Evolutionary conservation across 2,797 vertebrate species (phyloP).

Genomic region (Alectoris magna): DNA sequence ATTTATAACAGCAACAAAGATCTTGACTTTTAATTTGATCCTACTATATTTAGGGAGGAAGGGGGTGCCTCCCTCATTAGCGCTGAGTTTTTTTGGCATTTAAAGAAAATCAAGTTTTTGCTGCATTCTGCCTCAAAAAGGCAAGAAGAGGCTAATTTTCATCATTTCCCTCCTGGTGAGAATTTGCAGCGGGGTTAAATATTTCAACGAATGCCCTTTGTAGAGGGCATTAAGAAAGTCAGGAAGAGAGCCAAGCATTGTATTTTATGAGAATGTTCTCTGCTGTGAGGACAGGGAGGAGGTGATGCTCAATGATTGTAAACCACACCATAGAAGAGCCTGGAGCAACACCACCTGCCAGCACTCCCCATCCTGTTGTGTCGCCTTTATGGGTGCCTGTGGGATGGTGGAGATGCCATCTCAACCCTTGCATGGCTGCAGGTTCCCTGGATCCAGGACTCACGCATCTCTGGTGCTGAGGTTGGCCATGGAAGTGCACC

Average conservation of each 20-base stretch:
- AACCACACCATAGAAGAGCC: rapidly evolving
- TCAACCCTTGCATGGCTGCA: background rate
- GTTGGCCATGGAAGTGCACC: background rate
- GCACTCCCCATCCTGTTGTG: background rate
- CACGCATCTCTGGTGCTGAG: background rate
- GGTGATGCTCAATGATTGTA: rapidly evolving
- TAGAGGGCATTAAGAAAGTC: background rate
- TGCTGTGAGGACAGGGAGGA: background rate
- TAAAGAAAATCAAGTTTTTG: background rate
- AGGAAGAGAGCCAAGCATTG: background rate
- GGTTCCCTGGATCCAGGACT: background rate
- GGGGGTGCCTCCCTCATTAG: background rate
- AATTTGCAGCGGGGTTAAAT: background rate
- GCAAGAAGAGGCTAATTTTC: background rate
- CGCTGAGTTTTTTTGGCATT: background rate
- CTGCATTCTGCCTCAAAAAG: background rate
- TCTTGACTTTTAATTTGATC: background rate
- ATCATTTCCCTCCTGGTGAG: background rate
- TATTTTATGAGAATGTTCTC: background rate
- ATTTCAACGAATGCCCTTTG: background rate
- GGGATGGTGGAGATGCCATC: background rate
- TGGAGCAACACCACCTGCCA: background rate
- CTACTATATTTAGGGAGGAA: background rate
- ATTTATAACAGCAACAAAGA: constrained; percentile 13
- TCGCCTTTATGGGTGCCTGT: background rate